phyloP scores from a whole-genome alignment of 1,140 invertebrate genomes.

The Conus betulinus region DNA sequence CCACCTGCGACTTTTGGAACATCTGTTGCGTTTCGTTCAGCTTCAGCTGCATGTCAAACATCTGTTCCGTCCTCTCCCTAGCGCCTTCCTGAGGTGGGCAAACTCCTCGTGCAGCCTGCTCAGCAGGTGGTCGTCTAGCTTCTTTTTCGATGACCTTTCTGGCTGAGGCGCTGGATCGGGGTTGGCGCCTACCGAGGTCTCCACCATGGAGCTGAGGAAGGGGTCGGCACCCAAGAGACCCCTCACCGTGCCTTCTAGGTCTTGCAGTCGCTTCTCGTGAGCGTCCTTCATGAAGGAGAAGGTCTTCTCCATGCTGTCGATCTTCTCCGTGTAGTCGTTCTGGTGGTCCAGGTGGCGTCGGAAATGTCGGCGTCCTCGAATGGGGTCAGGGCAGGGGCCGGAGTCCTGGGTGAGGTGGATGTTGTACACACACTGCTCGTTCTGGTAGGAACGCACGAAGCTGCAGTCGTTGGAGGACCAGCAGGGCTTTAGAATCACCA shows the following conservation, averaged over 20 bases:
- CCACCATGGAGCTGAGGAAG: background rate
- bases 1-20: conserved; percentile 49
- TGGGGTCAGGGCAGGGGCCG: background rate
- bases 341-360: conserved; percentile 18
- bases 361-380: background rate
- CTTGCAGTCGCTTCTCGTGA: conserved; percentile 56
- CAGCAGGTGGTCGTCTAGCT: conserved; percentile 19
- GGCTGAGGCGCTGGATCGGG: background rate
- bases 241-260: conserved; percentile 52
- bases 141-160: background rate
- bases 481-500: background rate
- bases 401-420: conserved; percentile 32
- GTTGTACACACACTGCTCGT: conserved; percentile 39
- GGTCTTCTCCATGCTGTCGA: conserved; percentile 48
- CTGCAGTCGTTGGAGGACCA: background rate
- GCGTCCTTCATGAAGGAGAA: conserved; percentile 50
- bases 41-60: conserved; percentile 51
- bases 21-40: conserved; percentile 55
- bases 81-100: conserved; percentile 44
- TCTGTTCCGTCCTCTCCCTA: conserved; percentile 47
- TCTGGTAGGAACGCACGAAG: conserved; percentile 33
- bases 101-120: conserved; percentile 56
- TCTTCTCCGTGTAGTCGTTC: conserved; percentile 48
- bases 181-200: background rate
- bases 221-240: conserved; percentile 17